Evolutionary conservation across 1,140 invertebrate species (phyloP).

Genomic region (Goniozus legneri): DNA sequence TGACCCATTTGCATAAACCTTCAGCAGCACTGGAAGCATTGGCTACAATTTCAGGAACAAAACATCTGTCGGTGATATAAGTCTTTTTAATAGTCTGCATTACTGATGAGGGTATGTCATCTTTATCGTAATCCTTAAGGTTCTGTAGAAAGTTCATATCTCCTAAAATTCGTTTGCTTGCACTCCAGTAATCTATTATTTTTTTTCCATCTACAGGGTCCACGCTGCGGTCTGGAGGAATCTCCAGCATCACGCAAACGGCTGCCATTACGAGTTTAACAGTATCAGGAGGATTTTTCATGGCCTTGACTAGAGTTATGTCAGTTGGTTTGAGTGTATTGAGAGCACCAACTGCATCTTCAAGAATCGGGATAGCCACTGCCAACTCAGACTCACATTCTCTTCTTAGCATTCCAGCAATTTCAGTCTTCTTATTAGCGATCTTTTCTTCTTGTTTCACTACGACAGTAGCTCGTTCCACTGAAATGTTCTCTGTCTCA

Average conservation of each 20-base stretch:
- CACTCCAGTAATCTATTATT: constrained; percentile 69
- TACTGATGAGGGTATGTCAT: constrained; percentile 60
- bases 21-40: constrained; percentile 72
- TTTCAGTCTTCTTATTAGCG: constrained; percentile 65
- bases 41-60: constrained; percentile 66
- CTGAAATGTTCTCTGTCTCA: constrained; percentile 66
- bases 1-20: constrained; percentile 71
- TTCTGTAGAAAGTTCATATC: constrained; percentile 68
- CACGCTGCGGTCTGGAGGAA: constrained; percentile 63
- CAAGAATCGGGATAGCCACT: constrained; percentile 67
- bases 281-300: constrained; percentile 77
- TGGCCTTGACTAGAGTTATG: constrained; percentile 74
- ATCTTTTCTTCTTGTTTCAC: constrained; percentile 67
- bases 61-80: constrained; percentile 64
- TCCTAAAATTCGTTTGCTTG: constrained; percentile 69
- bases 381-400: constrained; percentile 71
- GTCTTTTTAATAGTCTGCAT: constrained; percentile 66
- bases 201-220: constrained; percentile 62
- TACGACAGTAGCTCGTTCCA: constrained; percentile 64
- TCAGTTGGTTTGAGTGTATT: constrained; percentile 75
- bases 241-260: constrained; percentile 69
- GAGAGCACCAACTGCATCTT: constrained; percentile 61
- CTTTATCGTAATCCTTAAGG: constrained; percentile 72
- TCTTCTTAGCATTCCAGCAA: constrained; percentile 60
- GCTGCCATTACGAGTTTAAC: constrained; percentile 75